Percentiles rank a stretch among this genome's conserved stretches.
Conservation (phyloP, 2,888 invertebrate species). For the Heliconius hortense region DNA sequence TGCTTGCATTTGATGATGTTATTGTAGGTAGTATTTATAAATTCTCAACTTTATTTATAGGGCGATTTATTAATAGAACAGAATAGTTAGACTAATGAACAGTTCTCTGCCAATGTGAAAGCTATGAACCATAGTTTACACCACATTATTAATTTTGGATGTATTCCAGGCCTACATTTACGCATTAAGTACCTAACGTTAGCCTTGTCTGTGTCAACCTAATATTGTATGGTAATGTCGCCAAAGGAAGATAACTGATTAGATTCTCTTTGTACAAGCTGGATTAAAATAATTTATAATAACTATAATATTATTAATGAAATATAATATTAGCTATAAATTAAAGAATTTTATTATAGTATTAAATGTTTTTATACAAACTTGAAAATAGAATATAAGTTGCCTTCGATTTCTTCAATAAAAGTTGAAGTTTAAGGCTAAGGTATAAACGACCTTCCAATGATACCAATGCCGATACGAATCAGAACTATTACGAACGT, state of each 20-base stretch:
- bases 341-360: too few species aligned
- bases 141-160: constrained; percentile 14
- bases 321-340: too few species aligned
- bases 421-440: constrained; percentile 13
- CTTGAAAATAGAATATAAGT: too few species aligned
- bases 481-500: constrained; percentile 33
- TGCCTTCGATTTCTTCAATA: not conserved
- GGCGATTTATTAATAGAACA: constrained; percentile 1
- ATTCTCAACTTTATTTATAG: not conserved
- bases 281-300: not conserved
- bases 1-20: too few species aligned
- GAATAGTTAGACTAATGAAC: not conserved
- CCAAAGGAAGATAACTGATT: constrained; percentile 2
- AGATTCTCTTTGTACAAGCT: not conserved
- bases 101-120: not conserved
- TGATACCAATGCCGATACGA: constrained; percentile 23
- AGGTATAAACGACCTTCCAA: constrained; percentile 12
- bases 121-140: not conserved
- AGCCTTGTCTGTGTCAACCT: not conserved
- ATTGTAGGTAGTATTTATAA: not conserved
- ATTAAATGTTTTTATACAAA: too few species aligned
- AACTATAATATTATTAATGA: not conserved
- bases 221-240: not conserved
- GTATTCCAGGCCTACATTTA: constrained; percentile 13
- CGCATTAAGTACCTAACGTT: not conserved